Base-by-base conservation (phyloP, 2,797 vertebrate genomes). In the Siniperca undulata region DNA sequence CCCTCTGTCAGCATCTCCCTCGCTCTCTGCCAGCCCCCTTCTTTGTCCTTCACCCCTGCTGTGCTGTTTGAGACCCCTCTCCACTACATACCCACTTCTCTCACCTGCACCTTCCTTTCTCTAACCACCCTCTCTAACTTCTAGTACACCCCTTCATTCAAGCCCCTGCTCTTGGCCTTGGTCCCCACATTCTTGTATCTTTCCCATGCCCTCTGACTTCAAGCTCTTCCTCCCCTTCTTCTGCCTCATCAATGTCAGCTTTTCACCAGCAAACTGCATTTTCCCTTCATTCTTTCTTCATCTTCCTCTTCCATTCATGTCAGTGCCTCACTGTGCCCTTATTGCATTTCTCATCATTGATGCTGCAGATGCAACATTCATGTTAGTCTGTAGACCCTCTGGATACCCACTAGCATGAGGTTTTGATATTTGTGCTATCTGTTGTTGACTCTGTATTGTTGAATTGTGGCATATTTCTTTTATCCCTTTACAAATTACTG, bases 171-270 rank as follows among this genome's bases (percentile, higher is more conserved):
- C 82, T 83, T 65, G 73, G 67, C 70, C 60, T 60, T 1, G 7
- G 14, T 69, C 42, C 60, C 16, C 61, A 70, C 69, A 84, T 70
- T 75, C 52, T 17, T 71, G 10, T 60, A 6, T 76, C 44, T 67
- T 89, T 89, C 88, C 75, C 88, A 89, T 77, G 87, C 69, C 59
- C 80, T 80, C 59, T 69, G 66, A 53, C 48, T 71, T 52, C n/a
- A 16, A 16, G 3, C 27, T 59, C 56, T 55, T 71, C 27, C 19
- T 38, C 9, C 53, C 30, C 24, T 52, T 61, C 30, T 40, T 60
- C 48, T 69, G 22, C 69, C 53, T 38, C 13, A 0, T 60, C 12
- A 53, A 8, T 48, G 58, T 42, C 58, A 52, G 38, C 58, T 61
- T 62, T 60, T 64, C 27, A 34, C 5, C 75, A 36, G 22, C 40